Evolutionary conservation across 1,140 invertebrate species (phyloP), one percentile per base, ranked within the genome.

Genomic region (Apis florea): DNA sequence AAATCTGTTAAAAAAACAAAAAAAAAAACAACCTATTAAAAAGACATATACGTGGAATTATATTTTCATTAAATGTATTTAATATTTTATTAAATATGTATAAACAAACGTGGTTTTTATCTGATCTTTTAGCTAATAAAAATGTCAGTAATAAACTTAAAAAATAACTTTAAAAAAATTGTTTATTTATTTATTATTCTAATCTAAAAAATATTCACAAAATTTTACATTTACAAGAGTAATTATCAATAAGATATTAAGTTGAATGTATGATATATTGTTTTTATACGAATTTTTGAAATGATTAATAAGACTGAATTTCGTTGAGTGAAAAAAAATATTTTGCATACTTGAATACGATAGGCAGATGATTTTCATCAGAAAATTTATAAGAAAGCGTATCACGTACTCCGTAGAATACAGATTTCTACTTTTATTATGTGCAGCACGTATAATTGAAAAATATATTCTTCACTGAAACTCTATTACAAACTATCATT

Each of bases 1-100:
- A 94, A 99, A 99, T 95, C 98, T 99, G 93, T 31, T 88, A 93
- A 74, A 84, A 40, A 21, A 72, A 61, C n/a, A 21, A 40, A 24
- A 47, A 24, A 19, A 26, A 79, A 53, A 4, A 26, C 13, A 26
- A 12, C 26, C 0, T 2, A 72, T 61, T 40, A 82, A 10, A 53
- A 24, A n/a, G 0, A 59, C 12, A 15, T 2, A 56, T 54, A 54
- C 10, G 4, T 49, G 24, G 11, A 40, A 24, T 73, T 53, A 11
- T 24, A 3, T 26, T 49, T n/a, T 40, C 6, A 40, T 40, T 40
- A 40, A 40, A 40, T 40, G 6, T 40, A 40, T 40, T 31, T 31
- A 31, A 40, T 40, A 40, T 31, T 31, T 31, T 31, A 40, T 5
- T 5, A 40, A 40, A 40, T 40, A 40, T 40, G 1, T 40, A 40